Percentiles rank a stretch among this genome's conserved stretches.
Evolutionary conservation across 2,797 vertebrate species (phyloP).

Genomic region (Poecilia gillii): DNA sequence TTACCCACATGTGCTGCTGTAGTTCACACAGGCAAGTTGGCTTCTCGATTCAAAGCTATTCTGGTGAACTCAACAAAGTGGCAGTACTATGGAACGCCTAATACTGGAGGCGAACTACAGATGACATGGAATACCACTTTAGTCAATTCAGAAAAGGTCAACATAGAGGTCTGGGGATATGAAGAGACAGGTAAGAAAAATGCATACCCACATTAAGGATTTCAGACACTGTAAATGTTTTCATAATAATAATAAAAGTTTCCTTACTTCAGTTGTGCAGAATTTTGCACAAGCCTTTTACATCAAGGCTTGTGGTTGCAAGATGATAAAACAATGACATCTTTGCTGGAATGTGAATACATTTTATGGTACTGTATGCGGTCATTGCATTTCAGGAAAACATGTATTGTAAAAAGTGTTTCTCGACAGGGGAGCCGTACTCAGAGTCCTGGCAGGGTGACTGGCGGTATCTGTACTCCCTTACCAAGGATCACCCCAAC

Average conservation of each 20-base stretch:
- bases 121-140: constrained; percentile 82
- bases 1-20: constrained; percentile 13
- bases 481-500: constrained; percentile 80
- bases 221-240: neutral
- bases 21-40: constrained; percentile 90
- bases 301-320: neutral
- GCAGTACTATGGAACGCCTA: constrained; percentile 92
- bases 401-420: neutral
- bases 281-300: neutral
- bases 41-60: constrained; percentile 76
- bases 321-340: neutral
- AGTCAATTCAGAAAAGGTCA: constrained; percentile 72
- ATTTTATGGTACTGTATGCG: neutral
- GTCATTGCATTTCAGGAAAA: neutral
- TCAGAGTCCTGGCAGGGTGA: constrained; percentile 64
- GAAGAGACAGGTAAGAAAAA: constrained; percentile 66
- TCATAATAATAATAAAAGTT: neutral
- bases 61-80: constrained; percentile 88
- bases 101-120: constrained; percentile 76
- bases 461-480: constrained; percentile 89
- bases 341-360: neutral
- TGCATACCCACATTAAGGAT: neutral
- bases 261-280: neutral
- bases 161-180: constrained; percentile 95
- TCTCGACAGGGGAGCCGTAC: constrained; percentile 63